phyloP scores from a whole-genome alignment of 1,140 invertebrate genomes.

The Drosophila grimshawi region DNA sequence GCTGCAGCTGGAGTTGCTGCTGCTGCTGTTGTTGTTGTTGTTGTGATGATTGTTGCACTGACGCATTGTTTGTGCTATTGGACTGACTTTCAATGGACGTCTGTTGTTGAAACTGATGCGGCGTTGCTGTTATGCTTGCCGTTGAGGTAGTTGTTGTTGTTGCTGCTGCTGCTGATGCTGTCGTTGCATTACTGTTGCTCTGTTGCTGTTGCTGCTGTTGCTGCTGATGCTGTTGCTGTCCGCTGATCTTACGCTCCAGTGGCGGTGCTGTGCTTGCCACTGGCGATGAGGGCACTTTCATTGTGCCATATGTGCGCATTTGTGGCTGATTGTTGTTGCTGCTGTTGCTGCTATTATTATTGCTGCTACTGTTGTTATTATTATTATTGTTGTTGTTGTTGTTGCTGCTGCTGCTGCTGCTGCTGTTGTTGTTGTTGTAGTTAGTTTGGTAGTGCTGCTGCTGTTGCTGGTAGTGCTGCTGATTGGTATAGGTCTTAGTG shows the following conservation, averaged over 20 bases:
- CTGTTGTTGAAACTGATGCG: conserved; percentile 75
- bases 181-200: conserved; percentile 11
- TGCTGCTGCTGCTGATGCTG: conserved; percentile 25
- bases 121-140: conserved; percentile 75
- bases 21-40: conserved; percentile 32
- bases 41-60: conserved; percentile 32
- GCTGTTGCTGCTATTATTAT: conserved; percentile 51
- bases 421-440: conserved; percentile 54
- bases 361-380: conserved; percentile 53
- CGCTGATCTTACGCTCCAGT: conserved; percentile 68
- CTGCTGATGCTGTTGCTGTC: conserved; percentile 31
- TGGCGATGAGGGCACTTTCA: conserved; percentile 80
- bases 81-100: conserved; percentile 45
- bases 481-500: conserved; percentile 57
- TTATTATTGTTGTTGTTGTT: conserved; percentile 59
- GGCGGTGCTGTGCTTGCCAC: conserved; percentile 66
- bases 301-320: conserved; percentile 75
- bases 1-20: conserved; percentile 25
- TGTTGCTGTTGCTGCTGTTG: conserved; percentile 52
- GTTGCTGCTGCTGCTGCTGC: conserved; percentile 54
- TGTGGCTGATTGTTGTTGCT: conserved; percentile 62
- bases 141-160: conserved; percentile 76
- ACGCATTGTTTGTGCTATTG: conserved; percentile 56
- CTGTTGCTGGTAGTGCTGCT: conserved; percentile 68
- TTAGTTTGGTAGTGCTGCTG: conserved; percentile 54